A percentile compares a stretch with the other conserved stretches of the same genome.
Evolutionary conservation across 2,797 vertebrate genomes (phyloP).

Genomic region (Sebastes cheni): DNA sequence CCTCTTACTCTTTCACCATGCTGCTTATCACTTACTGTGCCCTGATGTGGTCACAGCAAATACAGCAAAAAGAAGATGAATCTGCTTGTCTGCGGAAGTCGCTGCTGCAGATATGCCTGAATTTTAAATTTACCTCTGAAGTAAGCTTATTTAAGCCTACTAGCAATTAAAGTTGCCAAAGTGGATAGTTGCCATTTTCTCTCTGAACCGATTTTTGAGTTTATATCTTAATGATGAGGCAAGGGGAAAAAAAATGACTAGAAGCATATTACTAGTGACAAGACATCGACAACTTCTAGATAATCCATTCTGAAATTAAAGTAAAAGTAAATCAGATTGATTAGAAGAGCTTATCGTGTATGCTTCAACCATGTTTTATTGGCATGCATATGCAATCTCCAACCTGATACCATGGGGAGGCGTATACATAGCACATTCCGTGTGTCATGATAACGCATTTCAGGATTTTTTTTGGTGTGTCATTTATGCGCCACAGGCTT

Average conservation of each 20-base stretch:
- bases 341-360: background rate
- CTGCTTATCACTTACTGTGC: slow-evolving; percentile 74
- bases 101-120: slow-evolving; percentile 56
- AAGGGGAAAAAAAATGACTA: background rate
- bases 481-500: no score
- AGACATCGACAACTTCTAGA: background rate
- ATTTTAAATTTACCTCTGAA: slow-evolving; percentile 63
- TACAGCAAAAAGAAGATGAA: slow-evolving; percentile 70
- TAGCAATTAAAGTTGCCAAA: slow-evolving; percentile 61
- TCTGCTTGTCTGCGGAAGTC: slow-evolving; percentile 61
- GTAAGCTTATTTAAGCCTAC: slow-evolving; percentile 53
- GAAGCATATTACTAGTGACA: background rate
- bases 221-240: slow-evolving; percentile 4
- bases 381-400: background rate
- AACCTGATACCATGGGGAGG: no score
- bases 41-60: slow-evolving; percentile 75
- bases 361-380: background rate
- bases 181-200: slow-evolving; percentile 38
- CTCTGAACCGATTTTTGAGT: slow-evolving; percentile 17
- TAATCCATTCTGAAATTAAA: background rate
- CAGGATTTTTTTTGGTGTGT: no score
- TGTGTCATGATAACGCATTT: no score
- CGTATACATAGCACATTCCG: no score
- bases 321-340: background rate
- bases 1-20: slow-evolving; percentile 62